These are phyloP conservation scores for Chaetodon auriga DNA, from an alignment of 2,113 vertebrate species.

Conservation along the genomic window DNA sequence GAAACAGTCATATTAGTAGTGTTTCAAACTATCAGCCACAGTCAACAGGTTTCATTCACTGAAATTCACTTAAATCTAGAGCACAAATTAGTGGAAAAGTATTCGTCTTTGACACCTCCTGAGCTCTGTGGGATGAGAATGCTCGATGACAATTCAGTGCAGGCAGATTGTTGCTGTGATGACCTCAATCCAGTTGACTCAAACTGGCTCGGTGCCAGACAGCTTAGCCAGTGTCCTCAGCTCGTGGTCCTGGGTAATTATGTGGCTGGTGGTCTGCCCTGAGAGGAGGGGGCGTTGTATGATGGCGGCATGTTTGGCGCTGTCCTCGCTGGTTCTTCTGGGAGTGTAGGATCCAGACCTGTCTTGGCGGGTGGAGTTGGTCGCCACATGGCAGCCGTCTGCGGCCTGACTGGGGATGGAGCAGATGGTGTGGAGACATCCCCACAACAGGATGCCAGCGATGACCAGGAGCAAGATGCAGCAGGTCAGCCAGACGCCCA, in stretches of 20 bases:
- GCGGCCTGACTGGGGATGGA: constrained; percentile 54
- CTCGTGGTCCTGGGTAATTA: constrained; percentile 74
- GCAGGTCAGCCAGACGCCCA: constrained; percentile 91
- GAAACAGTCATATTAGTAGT: too few relatives aligned
- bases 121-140: constrained; percentile 18
- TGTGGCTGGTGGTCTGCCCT: constrained; percentile 28
- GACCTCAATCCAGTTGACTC: constrained; percentile 72
- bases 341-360: constrained; percentile 37
- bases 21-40: too few relatives aligned
- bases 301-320: constrained; percentile 72
- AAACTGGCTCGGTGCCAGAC: constrained; percentile 60
- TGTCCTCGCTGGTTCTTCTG: constrained; percentile 58
- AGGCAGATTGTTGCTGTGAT: constrained; percentile 48
- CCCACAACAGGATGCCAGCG: constrained; percentile 84
- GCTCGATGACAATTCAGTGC: constrained; percentile 13
- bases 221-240: constrained; percentile 59
- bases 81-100: neutral
- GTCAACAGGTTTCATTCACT: too few relatives aligned
- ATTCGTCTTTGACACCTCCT: neutral
- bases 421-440: constrained; percentile 86
- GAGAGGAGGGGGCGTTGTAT: constrained; percentile 75
- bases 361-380: constrained; percentile 30
- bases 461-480: constrained; percentile 88
- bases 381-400: constrained; percentile 29
- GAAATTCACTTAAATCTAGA: neutral